Evolutionary conservation across 2,113 vertebrate genomes (phyloP).

Genomic region (Pterocles orientalis): DNA sequence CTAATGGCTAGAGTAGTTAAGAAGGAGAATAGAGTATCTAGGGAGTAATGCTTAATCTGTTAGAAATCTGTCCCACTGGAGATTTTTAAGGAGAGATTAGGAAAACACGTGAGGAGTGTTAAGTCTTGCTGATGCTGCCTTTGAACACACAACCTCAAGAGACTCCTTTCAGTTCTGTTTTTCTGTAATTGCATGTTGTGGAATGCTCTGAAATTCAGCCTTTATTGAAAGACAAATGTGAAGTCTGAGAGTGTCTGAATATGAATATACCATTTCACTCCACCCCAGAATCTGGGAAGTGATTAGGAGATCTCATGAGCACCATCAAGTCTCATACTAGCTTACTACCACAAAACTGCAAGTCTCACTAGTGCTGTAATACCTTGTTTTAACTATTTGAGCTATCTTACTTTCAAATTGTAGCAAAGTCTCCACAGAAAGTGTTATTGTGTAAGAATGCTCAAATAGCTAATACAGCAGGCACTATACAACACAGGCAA

Average conservation of each 20-base stretch:
- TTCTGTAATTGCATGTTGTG: neutral
- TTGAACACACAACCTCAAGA: conserved; percentile 17
- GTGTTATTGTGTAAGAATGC: neutral
- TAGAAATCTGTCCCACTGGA: neutral
- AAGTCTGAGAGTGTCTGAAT: conserved; percentile 4
- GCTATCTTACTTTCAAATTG: neutral
- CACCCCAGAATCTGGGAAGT: neutral
- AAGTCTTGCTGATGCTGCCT: conserved; percentile 5
- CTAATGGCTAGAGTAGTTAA: neutral
- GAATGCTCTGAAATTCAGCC: conserved; percentile 4
- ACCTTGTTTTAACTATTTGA: neutral
- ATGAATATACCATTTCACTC: neutral
- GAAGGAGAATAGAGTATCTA: conserved; percentile 2
- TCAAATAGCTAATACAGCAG: neutral
- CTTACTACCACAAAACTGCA: neutral
- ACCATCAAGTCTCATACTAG: neutral
- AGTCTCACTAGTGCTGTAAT: neutral
- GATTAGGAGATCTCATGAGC: neutral
- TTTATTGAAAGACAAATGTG: conserved; percentile 4
- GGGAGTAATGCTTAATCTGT: neutral
- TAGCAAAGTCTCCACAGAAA: neutral
- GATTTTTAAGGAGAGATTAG: conserved; percentile 47
- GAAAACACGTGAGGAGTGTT: neutral
- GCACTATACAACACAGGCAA: neutral
- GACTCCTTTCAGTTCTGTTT: neutral